Evolutionary conservation across 1,140 invertebrate genomes (phyloP).

Genomic region (Drosophila bocqueti): DNA sequence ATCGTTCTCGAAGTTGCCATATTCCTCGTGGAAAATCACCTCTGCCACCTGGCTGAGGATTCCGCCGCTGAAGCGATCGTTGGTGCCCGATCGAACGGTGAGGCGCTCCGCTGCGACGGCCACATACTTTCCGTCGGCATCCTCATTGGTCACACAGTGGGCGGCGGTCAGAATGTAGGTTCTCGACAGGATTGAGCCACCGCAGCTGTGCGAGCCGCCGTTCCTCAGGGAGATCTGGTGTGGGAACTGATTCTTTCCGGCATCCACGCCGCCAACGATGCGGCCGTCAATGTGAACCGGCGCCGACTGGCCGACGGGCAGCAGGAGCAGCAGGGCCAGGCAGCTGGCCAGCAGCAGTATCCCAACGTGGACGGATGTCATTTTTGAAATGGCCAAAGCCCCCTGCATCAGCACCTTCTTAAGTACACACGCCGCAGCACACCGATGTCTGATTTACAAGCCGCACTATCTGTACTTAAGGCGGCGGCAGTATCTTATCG

Average conservation of each 20-base stretch:
- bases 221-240: conserved; percentile 86
- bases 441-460: conserved; percentile 13
- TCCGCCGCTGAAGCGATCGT: conserved; percentile 67
- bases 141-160: conserved; percentile 85
- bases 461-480: conserved; percentile 13
- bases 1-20: conserved; percentile 84
- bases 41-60: conserved; percentile 40
- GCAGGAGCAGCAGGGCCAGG: background rate
- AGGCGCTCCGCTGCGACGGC: conserved; percentile 20
- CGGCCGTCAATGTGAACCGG: conserved; percentile 40
- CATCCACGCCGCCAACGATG: conserved; percentile 86
- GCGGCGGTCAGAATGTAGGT: conserved; percentile 87
- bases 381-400: conserved; percentile 27
- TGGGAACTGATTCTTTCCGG: conserved; percentile 83
- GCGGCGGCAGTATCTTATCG: conserved; percentile 14
- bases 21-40: conserved; percentile 81
- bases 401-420: background rate
- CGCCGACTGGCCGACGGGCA: conserved; percentile 30
- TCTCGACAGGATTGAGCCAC: conserved; percentile 86
- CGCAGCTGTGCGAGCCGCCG: conserved; percentile 85
- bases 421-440: conserved; percentile 3
- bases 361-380: conserved; percentile 6
- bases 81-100: conserved; percentile 57
- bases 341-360: conserved; percentile 15
- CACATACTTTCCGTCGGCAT: conserved; percentile 3